A percentile compares a stretch with the other conserved stretches of the same genome.
These are phyloP conservation scores for Neodontobutis hainanensis DNA, from an alignment of 2,113 vertebrate species.

Conservation along the genomic window DNA sequence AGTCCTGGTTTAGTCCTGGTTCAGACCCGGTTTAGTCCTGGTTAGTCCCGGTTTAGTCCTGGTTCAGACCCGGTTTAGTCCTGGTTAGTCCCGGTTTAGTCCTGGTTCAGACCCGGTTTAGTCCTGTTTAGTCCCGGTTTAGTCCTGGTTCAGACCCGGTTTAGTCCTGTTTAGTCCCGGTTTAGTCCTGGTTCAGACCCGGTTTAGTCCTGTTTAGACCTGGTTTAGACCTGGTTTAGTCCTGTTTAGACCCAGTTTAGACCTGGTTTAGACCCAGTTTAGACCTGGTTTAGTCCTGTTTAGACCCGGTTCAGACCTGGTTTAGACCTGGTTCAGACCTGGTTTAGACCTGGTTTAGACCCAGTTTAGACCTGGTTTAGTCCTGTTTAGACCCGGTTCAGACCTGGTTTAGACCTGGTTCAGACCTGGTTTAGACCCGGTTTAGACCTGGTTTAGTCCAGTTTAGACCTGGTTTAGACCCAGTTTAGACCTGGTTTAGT, in stretches of 20 bases:
- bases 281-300: not conserved
- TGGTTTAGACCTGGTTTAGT: not conserved
- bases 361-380: too few relatives aligned
- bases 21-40: conserved; percentile 1
- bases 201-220: not conserved
- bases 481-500: not conserved
- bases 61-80: not conserved
- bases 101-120: not conserved
- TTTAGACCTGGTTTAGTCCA: not conserved
- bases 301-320: not conserved
- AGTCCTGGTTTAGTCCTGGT: conserved; percentile 4
- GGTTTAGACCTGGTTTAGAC: too few relatives aligned
- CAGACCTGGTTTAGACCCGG: not conserved
- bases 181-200: too few relatives aligned
- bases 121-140: not conserved
- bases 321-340: too few relatives aligned
- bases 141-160: conserved; percentile 1
- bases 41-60: not conserved
- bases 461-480: not conserved
- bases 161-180: not conserved
- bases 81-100: not conserved
- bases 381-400: not conserved
- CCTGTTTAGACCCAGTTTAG: not conserved
- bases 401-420: not conserved
- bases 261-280: not conserved